These are phyloP conservation scores for Euproctis similis DNA, from an alignment of 2,888 invertebrate genomes.

Conservation along the genomic window DNA sequence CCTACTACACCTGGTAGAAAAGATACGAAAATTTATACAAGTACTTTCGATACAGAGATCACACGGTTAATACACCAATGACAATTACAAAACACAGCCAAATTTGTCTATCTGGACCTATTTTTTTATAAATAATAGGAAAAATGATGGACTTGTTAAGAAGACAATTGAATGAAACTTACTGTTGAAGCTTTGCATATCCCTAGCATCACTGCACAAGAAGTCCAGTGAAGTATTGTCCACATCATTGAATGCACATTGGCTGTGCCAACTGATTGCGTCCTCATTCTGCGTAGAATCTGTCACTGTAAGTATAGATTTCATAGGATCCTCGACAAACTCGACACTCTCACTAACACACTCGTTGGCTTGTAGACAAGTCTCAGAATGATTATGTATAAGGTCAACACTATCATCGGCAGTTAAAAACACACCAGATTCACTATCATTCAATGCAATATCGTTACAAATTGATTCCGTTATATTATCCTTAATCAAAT, in stretches of 20 bases:
- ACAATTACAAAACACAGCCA: no score
- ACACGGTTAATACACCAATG: no score
- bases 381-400: constrained; percentile 65
- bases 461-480: constrained; percentile 34
- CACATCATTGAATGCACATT: constrained; percentile 16
- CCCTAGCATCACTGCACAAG: constrained; percentile 36
- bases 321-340: constrained; percentile 34
- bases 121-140: no score
- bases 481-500: constrained; percentile 10
- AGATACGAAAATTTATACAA: no score
- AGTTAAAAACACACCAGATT: constrained; percentile 30
- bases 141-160: background rate
- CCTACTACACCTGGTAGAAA: no score
- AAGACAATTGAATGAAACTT: constrained; percentile 11
- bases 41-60: no score
- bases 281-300: constrained; percentile 24
- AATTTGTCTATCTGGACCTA: no score
- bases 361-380: constrained; percentile 53
- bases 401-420: constrained; percentile 46
- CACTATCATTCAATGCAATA: constrained; percentile 48
- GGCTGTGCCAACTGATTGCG: constrained; percentile 11
- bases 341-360: constrained; percentile 50
- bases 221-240: constrained; percentile 26
- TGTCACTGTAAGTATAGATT: constrained; percentile 42
- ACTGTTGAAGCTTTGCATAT: constrained; percentile 23